phyloP scores from a whole-genome alignment of 2,797 vertebrate genomes.

The Melanotaenia nigrans region DNA sequence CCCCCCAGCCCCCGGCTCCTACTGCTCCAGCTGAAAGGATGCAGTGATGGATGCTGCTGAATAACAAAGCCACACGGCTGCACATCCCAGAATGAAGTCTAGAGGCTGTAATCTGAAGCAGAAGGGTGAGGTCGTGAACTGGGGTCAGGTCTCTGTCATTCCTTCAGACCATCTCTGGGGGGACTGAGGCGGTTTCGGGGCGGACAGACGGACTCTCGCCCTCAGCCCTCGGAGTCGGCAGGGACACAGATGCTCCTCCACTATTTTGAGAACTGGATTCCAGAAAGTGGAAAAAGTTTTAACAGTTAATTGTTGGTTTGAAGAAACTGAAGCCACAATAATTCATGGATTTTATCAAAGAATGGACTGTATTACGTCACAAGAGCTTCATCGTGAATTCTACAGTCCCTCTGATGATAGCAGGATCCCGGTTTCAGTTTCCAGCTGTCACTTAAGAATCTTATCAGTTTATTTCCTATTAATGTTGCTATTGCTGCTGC shows the following conservation, averaged over 20 bases:
- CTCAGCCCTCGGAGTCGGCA: constrained; percentile 36
- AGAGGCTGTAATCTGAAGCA: constrained; percentile 13
- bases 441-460: background rate
- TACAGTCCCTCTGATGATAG: background rate
- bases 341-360: background rate
- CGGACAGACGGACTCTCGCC: constrained; percentile 59
- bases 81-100: constrained; percentile 25
- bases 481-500: background rate
- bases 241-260: constrained; percentile 54
- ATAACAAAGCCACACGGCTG: constrained; percentile 45
- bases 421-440: background rate
- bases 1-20: background rate
- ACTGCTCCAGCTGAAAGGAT: constrained; percentile 35
- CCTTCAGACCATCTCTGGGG: constrained; percentile 32
- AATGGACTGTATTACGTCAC: background rate
- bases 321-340: background rate
- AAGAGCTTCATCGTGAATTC: background rate
- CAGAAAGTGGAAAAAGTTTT: constrained; percentile 27
- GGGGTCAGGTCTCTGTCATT: constrained; percentile 47
- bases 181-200: background rate
- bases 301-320: background rate
- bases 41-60: constrained; percentile 25
- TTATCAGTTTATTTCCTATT: background rate
- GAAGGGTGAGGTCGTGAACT: constrained; percentile 50
- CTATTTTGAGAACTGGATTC: constrained; percentile 68